Percentiles rank a stretch among this genome's conserved stretches.
Evolutionary conservation across 1,140 invertebrate species (phyloP).

Genomic region (Trypoxylus dichotomus): DNA sequence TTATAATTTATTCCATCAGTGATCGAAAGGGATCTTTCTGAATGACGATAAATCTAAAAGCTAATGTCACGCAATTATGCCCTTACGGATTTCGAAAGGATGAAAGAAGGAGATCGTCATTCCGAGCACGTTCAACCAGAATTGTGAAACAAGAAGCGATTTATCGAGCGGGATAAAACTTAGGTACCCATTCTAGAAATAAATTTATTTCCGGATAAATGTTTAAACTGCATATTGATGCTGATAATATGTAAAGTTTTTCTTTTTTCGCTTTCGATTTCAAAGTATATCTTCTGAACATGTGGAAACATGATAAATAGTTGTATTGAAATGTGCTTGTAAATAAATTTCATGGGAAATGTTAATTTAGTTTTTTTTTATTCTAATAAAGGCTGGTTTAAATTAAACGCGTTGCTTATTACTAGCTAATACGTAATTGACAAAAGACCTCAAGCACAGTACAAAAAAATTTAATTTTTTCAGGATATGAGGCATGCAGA

Average conservation of each 20-base stretch:
- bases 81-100: not conserved
- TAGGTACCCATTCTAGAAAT: not conserved
- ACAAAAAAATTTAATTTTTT: too few relatives aligned
- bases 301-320: too few relatives aligned
- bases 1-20: not conserved
- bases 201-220: not conserved
- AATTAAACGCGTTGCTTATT: too few relatives aligned
- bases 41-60: not conserved
- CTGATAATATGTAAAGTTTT: not conserved
- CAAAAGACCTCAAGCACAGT: too few relatives aligned
- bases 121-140: not conserved
- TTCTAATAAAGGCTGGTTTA: too few relatives aligned
- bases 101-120: not conserved
- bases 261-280: not conserved
- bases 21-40: not conserved
- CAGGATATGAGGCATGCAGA: too few relatives aligned
- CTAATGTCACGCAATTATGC: constrained; percentile 1
- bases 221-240: not conserved
- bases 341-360: too few relatives aligned
- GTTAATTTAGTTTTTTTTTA: too few relatives aligned
- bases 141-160: not conserved
- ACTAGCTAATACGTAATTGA: too few relatives aligned
- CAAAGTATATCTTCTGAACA: not conserved
- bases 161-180: not conserved
- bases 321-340: too few relatives aligned